Percentiles rank a stretch among this genome's conserved stretches.
Conservation (phyloP, 2,888 invertebrate genomes). For the Pandemis corylana region DNA sequence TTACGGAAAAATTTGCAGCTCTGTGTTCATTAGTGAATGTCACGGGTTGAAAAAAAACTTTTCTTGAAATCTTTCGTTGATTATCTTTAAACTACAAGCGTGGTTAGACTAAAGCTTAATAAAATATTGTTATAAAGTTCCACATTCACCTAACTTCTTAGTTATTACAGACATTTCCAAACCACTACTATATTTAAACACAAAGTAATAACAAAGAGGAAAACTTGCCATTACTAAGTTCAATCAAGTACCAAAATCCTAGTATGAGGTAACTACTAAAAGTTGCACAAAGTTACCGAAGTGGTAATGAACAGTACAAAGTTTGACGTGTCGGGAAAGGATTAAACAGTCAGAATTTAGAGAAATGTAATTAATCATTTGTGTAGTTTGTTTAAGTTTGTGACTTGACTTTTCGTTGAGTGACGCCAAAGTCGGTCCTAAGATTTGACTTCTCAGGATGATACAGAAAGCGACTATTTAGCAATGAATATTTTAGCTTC, state of each 20-base stretch:
- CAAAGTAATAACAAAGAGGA: not conserved
- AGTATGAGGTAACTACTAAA: not conserved
- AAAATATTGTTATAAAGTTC: too few relatives aligned
- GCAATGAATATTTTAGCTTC: too few relatives aligned
- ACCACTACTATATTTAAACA: too few relatives aligned
- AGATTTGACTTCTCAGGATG: not conserved
- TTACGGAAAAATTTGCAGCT: too few relatives aligned
- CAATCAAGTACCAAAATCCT: conserved; percentile 9
- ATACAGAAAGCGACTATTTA: not conserved
- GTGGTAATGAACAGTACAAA: conserved; percentile 12
- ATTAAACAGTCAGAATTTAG: conserved; percentile 12
- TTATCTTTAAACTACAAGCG: too few relatives aligned
- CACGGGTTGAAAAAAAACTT: too few relatives aligned
- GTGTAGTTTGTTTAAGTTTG: not conserved
- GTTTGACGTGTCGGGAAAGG: conserved; percentile 1
- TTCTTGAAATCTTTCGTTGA: too few relatives aligned
- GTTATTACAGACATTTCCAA: too few relatives aligned
- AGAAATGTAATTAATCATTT: conserved; percentile 10
- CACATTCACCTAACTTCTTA: too few relatives aligned
- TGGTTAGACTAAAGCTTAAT: too few relatives aligned
- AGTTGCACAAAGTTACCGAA: not conserved
- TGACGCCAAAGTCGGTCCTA: not conserved
- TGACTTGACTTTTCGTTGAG: not conserved
- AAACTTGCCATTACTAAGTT: conserved; percentile 1
- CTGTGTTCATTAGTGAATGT: too few relatives aligned